Evolutionary conservation across 2,888 invertebrate species (phyloP).

Genomic region (Sphaerophoria taeniata): DNA sequence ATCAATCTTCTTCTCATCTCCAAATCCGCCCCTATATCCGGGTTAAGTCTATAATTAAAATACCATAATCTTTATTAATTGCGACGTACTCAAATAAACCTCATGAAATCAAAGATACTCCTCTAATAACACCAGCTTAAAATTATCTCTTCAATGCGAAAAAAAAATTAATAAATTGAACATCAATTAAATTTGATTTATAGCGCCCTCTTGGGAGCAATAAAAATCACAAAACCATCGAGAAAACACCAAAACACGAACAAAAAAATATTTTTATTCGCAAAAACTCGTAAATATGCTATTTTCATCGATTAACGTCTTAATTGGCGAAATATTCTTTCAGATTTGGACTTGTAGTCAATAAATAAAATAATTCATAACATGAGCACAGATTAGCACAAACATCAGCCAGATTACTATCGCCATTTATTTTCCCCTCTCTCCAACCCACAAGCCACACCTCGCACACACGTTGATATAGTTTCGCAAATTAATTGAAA

Average conservation of each 20-base stretch:
- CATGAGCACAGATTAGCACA: constrained; percentile 14
- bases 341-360: background rate
- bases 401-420: background rate
- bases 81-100: background rate
- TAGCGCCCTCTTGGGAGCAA: constrained; percentile 22
- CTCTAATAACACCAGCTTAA: constrained; percentile 14
- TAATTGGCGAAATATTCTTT: background rate
- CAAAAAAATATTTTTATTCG: constrained; percentile 2
- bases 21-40: constrained; percentile 17
- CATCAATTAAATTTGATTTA: constrained; percentile 66
- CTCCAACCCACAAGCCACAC: background rate
- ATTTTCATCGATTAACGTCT: background rate
- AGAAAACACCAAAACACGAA: background rate
- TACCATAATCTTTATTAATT: constrained; percentile 27
- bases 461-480: too few species aligned
- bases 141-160: constrained; percentile 45
- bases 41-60: background rate
- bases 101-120: background rate
- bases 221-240: background rate
- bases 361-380: constrained; percentile 24
- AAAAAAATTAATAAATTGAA: constrained; percentile 49
- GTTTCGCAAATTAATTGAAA: background rate
- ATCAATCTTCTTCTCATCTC: background rate
- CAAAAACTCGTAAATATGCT: background rate
- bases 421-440: background rate